Evolutionary conservation across 64 coral and sea anemone genomes (phyloP).

Genomic region (Dendronephthya gigantea): DNA sequence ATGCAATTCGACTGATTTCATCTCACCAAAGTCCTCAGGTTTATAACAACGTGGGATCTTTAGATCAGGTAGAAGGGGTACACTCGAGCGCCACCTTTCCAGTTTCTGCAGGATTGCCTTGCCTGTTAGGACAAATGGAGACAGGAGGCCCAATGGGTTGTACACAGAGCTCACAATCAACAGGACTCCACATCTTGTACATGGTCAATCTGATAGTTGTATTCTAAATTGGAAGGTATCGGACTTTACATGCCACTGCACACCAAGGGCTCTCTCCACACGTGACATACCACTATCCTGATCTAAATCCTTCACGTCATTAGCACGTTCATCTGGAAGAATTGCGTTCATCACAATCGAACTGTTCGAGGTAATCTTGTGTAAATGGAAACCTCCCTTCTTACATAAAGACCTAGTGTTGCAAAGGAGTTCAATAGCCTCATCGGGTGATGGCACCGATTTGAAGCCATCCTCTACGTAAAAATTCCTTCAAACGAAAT

Average conservation of each 20-base stretch:
- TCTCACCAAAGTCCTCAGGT: neutral
- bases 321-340: neutral
- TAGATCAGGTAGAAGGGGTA: neutral
- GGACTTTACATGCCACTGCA: neutral
- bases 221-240: conserved; percentile 8
- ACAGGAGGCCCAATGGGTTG: neutral
- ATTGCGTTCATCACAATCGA: neutral
- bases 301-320: neutral
- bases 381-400: conserved; percentile 2
- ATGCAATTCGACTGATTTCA: neutral
- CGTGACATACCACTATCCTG: neutral
- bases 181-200: neutral
- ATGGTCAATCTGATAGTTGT: neutral
- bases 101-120: neutral
- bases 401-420: neutral
- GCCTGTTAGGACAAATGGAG: neutral
- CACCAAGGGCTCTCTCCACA: neutral
- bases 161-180: neutral
- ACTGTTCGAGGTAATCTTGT: conserved; percentile 8
- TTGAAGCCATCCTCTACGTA: neutral
- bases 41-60: conserved; percentile 7
- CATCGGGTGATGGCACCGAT: neutral
- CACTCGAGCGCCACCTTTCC: neutral
- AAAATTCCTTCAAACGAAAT: neutral
- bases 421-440: neutral